A percentile compares a stretch with the other conserved stretches of the same genome.
Conservation (phyloP, 2,888 invertebrate species). For the Diplazon laetatorius region DNA sequence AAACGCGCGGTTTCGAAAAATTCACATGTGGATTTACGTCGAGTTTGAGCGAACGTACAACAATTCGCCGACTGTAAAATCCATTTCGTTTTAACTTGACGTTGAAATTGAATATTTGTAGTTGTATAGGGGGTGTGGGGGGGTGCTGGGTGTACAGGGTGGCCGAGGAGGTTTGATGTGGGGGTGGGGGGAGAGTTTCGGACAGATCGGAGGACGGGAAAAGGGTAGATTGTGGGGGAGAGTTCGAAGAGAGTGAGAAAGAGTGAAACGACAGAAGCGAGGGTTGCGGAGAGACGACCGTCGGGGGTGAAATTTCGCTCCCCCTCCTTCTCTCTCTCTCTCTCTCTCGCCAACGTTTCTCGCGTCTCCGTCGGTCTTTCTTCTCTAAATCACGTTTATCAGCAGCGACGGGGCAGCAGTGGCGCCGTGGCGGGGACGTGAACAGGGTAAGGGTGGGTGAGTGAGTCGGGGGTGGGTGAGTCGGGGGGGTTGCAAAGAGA, state of each 20-base stretch:
- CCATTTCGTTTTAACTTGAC: slow-evolving; percentile 86
- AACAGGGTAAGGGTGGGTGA: too few species aligned
- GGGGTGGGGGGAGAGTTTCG: slow-evolving; percentile 40
- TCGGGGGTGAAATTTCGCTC: slow-evolving; percentile 51
- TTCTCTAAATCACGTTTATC: slow-evolving; percentile 80
- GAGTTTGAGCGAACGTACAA: slow-evolving; percentile 70
- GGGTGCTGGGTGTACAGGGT: slow-evolving; percentile 52
- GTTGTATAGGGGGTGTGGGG: slow-evolving; percentile 74
- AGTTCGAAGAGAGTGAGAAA: slow-evolving; percentile 41
- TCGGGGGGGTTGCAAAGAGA: too few species aligned
- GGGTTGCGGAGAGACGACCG: slow-evolving; percentile 50
- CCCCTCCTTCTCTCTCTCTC: slow-evolving; percentile 34
- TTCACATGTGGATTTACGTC: slow-evolving; percentile 59
- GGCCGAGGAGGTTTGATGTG: slow-evolving; percentile 46
- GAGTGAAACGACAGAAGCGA: slow-evolving; percentile 41
- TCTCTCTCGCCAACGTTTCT: slow-evolving; percentile 8
- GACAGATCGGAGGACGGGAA: slow-evolving; percentile 66
- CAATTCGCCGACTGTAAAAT: slow-evolving; percentile 83
- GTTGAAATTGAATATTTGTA: slow-evolving; percentile 86
- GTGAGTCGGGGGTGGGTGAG: too few species aligned
- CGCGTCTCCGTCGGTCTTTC: slow-evolving; percentile 59
- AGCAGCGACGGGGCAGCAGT: slow-evolving; percentile 62
- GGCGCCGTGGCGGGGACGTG: slow-evolving; percentile 57
- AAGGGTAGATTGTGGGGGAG: slow-evolving; percentile 65
- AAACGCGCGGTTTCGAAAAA: slow-evolving; percentile 45